Base-by-base conservation (phyloP, 2,113 vertebrate species). In the Baryphthengus martii region DNA sequence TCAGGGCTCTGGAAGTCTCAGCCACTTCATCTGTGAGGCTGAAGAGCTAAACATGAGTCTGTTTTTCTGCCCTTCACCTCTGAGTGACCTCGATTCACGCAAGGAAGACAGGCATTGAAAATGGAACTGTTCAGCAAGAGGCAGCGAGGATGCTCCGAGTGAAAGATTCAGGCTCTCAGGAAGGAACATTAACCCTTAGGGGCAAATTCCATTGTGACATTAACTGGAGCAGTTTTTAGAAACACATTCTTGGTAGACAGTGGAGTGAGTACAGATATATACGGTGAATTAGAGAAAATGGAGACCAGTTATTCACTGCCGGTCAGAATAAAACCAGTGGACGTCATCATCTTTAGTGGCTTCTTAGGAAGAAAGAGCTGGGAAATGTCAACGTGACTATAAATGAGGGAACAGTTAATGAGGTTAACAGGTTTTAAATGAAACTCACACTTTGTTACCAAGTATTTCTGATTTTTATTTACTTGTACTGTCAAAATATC, bases 1-100 rank as follows among this genome's bases (percentile, higher is more conserved):
- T 50, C 33, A 62, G 45, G 81, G 66, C 47, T 71, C 77, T 42
- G 49, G 26, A 81, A 67, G 33, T n/a, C 56, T 75, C 47, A 12
- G 72, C 59, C 25, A 17, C 80, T 62, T 80, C 76, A 62, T 19
- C 55, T 12, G 25, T 0, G 1, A 91, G 86, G 73, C 37, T 62
- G 65, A 96, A 45, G 3, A 56, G 73, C 55, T 68, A 61, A 78
- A 76, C 58, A 42, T 1, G 3, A 62, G 20, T 33, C 44, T 68
- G 78, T 13, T 79, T 71, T 85, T 65, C 77, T 61, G 77, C 63
- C 81, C 62, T 66, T 94, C 74, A 52, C 66, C 88, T 91, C 78
- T 23, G 61, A 16, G 14, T 39, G 81, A 86, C 81, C 77, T 78
- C 12, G 1, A 59, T 18, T 81, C 70, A 59, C 0, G 0, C 18